Evolutionary conservation across 2,888 invertebrate genomes (phyloP).

Genomic region (Watsonalla cultraria): DNA sequence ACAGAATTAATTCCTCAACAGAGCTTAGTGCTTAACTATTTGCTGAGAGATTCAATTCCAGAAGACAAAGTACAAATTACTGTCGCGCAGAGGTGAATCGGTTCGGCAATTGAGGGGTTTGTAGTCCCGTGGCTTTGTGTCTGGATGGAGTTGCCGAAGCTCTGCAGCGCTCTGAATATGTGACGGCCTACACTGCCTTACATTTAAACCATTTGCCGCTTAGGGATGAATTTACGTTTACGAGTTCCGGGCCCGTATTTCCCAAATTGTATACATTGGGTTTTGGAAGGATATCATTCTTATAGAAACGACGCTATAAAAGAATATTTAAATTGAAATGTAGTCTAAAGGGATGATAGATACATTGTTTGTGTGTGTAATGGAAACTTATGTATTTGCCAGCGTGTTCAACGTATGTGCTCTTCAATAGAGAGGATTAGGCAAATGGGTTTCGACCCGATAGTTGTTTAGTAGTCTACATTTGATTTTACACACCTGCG

Average conservation of each 20-base stretch:
- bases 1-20: slow-evolving; percentile 40
- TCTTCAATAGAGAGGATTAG: slow-evolving; percentile 34
- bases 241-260: slow-evolving; percentile 39
- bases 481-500: slow-evolving; percentile 67
- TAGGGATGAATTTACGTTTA: slow-evolving; percentile 52
- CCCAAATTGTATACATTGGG: slow-evolving; percentile 40
- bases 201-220: slow-evolving; percentile 42
- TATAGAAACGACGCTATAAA: slow-evolving; percentile 18
- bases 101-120: slow-evolving; percentile 18
- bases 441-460: slow-evolving; percentile 52
- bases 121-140: slow-evolving; percentile 35
- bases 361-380: neutral
- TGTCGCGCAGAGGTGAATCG: slow-evolving; percentile 33
- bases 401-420: slow-evolving; percentile 5
- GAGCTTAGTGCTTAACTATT: slow-evolving; percentile 32
- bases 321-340: slow-evolving; percentile 1
- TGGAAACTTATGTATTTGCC: neutral
- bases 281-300: slow-evolving; percentile 37
- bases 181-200: slow-evolving; percentile 38
- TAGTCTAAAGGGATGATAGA: neutral
- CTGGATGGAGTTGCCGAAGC: slow-evolving; percentile 32
- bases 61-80: slow-evolving; percentile 47
- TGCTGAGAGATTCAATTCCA: slow-evolving; percentile 38
- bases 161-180: slow-evolving; percentile 39
- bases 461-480: slow-evolving; percentile 53